Evolutionary conservation across 1,140 invertebrate species (phyloP).

Genomic region (Anadara kagoshimensis): DNA sequence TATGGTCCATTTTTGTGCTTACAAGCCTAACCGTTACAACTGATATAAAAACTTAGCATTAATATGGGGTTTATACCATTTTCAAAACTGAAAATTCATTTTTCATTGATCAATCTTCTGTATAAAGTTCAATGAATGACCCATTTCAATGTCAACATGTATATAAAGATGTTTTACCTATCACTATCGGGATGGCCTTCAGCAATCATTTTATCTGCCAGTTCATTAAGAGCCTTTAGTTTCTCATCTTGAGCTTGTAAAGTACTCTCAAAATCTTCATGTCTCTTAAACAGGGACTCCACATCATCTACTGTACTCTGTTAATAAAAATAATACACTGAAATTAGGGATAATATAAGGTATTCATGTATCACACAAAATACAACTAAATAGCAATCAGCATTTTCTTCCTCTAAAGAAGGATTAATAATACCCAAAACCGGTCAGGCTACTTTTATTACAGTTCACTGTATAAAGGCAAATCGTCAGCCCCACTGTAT

Average conservation of each 20-base stretch:
- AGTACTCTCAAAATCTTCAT: slow-evolving; percentile 95
- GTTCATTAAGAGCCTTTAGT: slow-evolving; percentile 88
- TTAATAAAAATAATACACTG: slow-evolving; percentile 23
- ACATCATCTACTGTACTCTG: slow-evolving; percentile 94
- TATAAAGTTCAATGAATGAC: neutral
- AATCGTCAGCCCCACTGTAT: no score
- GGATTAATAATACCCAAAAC: no score
- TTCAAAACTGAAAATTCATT: neutral
- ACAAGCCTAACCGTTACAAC: no score
- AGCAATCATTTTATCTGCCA: slow-evolving; percentile 88
- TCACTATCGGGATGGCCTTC: slow-evolving; percentile 90
- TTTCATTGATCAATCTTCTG: neutral
- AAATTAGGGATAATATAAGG: no score
- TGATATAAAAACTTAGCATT: neutral
- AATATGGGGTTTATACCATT: neutral
- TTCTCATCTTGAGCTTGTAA: slow-evolving; percentile 95
- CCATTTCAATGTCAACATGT: neutral
- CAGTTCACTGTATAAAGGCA: no score
- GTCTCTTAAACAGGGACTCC: slow-evolving; percentile 93
- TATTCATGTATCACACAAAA: no score
- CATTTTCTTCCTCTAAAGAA: no score
- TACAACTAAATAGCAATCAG: no score
- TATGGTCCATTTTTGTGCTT: no score
- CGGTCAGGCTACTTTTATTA: neutral
- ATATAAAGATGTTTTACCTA: slow-evolving; percentile 78